A percentile compares a stretch with the other conserved stretches of the same genome.
Evolutionary conservation across 2,797 vertebrate species (phyloP).

Genomic region (Denticeps clupeoides): DNA sequence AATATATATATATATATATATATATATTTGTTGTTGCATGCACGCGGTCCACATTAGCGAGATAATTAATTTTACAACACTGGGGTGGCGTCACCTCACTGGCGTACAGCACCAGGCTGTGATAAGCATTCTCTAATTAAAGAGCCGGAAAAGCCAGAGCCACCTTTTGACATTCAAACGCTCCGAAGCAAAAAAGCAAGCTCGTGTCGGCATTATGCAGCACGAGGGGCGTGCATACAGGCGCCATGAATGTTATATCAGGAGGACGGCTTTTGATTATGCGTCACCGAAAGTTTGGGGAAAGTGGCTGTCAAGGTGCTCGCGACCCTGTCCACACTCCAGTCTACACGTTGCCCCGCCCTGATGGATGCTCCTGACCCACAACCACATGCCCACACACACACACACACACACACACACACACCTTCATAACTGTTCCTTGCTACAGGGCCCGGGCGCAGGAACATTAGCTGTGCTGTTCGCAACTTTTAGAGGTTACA

Average conservation of each 20-base stretch:
- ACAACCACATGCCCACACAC: neutral
- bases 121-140: constrained; percentile 81
- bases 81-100: constrained; percentile 62
- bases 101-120: constrained; percentile 47
- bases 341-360: constrained; percentile 3
- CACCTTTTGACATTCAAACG: constrained; percentile 53
- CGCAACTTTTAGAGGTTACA: constrained; percentile 26
- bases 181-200: constrained; percentile 27
- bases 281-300: constrained; percentile 7
- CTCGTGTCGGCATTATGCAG: neutral
- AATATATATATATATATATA: no score
- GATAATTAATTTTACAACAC: constrained; percentile 84
- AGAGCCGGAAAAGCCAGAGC: constrained; percentile 35
- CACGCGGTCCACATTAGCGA: constrained; percentile 60
- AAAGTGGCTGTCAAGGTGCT: no score
- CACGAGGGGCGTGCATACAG: neutral
- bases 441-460: constrained; percentile 14
- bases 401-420: neutral
- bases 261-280: constrained; percentile 18
- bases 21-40: constrained; percentile 65
- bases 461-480: constrained; percentile 18
- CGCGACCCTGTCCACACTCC: no score
- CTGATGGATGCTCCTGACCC: constrained; percentile 8
- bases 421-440: neutral
- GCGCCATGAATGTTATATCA: neutral